Conservation (phyloP, 2,888 invertebrate species). For the Mantis religiosa region DNA sequence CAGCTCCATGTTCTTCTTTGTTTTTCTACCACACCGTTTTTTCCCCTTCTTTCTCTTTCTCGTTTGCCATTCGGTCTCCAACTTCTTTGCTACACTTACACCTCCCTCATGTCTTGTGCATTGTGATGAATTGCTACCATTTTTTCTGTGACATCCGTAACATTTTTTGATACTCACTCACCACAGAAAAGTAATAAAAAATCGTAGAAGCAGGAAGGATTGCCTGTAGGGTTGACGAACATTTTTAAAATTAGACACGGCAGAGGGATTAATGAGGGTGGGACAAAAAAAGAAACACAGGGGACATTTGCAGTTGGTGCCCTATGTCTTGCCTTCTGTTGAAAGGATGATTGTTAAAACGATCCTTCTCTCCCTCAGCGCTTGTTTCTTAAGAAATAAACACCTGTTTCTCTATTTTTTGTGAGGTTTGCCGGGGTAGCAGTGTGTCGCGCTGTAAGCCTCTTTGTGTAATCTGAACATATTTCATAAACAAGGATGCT, state of each 20-base stretch:
- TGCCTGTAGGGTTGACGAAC: neutral
- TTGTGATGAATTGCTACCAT: neutral
- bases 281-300: neutral
- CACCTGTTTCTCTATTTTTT: neutral
- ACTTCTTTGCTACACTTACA: neutral
- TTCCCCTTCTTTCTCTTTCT: neutral
- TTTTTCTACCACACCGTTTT: constrained; percentile 15
- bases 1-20: neutral
- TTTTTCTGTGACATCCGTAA: neutral
- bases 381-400: neutral
- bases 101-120: neutral
- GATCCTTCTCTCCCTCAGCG: neutral
- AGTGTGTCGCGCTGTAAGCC: neutral
- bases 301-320: neutral
- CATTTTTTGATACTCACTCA: neutral
- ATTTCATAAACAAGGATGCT: neutral
- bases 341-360: neutral
- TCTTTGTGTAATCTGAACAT: neutral
- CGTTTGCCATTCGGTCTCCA: neutral
- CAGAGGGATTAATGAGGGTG: neutral
- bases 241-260: neutral
- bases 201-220: neutral
- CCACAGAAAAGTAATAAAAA: neutral
- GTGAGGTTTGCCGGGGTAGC: neutral
- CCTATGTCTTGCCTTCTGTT: neutral